These are phyloP conservation scores for Nomada ferruginata DNA, from an alignment of 2,888 invertebrate genomes.

Conservation along the genomic window DNA sequence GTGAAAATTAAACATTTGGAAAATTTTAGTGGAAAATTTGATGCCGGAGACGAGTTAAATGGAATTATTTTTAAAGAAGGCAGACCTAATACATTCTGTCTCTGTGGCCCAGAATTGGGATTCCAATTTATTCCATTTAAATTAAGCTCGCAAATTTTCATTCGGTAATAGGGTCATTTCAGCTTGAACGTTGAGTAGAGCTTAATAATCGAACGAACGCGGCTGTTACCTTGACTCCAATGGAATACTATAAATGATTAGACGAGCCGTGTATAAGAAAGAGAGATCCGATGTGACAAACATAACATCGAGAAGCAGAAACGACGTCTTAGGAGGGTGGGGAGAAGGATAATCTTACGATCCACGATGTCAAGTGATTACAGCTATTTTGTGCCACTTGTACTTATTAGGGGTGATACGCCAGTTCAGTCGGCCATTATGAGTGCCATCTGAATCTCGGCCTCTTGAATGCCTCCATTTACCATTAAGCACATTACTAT, in stretches of 20 bases:
- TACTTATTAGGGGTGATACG: constrained; percentile 84
- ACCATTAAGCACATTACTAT: constrained; percentile 84
- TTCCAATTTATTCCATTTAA: too few species aligned
- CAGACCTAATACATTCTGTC: too few species aligned
- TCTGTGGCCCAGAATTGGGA: too few species aligned
- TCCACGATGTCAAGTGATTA: constrained; percentile 82
- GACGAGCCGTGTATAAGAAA: background rate
- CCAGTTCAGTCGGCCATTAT: constrained; percentile 81
- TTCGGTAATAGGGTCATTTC: too few species aligned
- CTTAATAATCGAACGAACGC: background rate
- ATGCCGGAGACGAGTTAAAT: too few species aligned
- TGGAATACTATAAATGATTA: constrained; percentile 22
- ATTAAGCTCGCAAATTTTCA: too few species aligned
- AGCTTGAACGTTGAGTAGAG: too few species aligned
- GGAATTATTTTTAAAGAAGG: too few species aligned
- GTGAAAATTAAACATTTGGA: too few species aligned
- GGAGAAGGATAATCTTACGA: constrained; percentile 79
- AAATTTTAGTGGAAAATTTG: too few species aligned
- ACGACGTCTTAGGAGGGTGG: constrained; percentile 62
- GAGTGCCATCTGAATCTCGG: constrained; percentile 83
- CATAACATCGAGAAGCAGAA: constrained; percentile 38
- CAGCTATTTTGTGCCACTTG: constrained; percentile 84
- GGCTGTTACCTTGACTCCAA: constrained; percentile 12
- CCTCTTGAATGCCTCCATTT: constrained; percentile 84
- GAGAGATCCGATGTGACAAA: constrained; percentile 28